These are phyloP conservation scores for Enteromius viviparus DNA, from an alignment of 2,797 vertebrate species.

Conservation along the genomic window DNA sequence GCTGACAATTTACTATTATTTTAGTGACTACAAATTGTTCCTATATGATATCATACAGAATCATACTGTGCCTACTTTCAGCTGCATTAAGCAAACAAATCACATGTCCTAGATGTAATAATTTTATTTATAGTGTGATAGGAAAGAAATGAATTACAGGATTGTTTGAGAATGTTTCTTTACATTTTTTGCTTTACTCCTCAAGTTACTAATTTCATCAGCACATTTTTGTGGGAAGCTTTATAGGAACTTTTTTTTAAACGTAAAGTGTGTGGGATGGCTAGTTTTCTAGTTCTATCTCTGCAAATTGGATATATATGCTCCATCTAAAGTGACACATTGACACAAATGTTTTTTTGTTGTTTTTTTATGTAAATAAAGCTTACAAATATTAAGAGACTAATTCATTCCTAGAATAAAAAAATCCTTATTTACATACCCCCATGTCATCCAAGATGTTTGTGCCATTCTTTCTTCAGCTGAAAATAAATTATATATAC, in stretches of 20 bases:
- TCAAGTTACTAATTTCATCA: not conserved
- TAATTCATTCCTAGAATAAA: not conserved
- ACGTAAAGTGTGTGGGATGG: not conserved
- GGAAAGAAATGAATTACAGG: not conserved
- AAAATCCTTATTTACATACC: too few species aligned
- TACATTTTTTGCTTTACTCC: not conserved
- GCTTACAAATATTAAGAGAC: not conserved
- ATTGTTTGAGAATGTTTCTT: not conserved
- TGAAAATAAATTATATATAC: too few species aligned
- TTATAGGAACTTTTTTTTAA: too few species aligned
- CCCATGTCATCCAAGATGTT: too few species aligned
- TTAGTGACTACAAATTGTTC: constrained; percentile 23
- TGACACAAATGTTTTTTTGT: too few species aligned
- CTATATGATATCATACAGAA: constrained; percentile 32
- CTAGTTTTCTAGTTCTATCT: not conserved
- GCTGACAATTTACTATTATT: constrained; percentile 39
- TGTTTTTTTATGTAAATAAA: not conserved
- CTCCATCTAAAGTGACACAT: not conserved
- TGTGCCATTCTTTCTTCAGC: too few species aligned
- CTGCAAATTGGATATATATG: not conserved
- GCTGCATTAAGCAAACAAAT: constrained; percentile 4
- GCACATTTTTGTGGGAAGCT: not conserved
- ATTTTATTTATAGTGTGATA: constrained; percentile 14
- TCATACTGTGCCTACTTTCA: not conserved
- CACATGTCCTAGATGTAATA: not conserved